A percentile compares a stretch with the other conserved stretches of the same genome.
phyloP scores from a whole-genome alignment of 1,140 invertebrate genomes.

The Rhysida immarginata region DNA sequence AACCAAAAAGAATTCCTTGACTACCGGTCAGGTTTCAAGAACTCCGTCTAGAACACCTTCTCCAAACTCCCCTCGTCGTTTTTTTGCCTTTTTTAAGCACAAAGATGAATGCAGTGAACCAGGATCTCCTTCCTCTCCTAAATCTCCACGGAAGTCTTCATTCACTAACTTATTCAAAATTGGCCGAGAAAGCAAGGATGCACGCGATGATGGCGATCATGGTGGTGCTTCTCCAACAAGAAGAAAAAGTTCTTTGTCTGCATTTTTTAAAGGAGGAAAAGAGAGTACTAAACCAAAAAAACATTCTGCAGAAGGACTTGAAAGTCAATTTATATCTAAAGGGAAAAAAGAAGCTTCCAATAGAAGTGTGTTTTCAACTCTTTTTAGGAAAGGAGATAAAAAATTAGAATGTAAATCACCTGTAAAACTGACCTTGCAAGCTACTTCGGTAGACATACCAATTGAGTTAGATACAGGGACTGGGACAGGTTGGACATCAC shows the following conservation, averaged over 20 bases:
- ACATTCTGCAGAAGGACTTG: constrained; percentile 26
- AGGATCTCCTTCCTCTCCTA: constrained; percentile 36
- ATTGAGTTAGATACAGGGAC: neutral
- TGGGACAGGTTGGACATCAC: constrained; percentile 3
- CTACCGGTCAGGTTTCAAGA: neutral
- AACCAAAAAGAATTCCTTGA: neutral
- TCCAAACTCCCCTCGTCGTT: neutral
- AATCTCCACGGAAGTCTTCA: constrained; percentile 55
- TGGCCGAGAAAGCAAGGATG: too few species aligned
- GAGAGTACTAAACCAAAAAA: constrained; percentile 28
- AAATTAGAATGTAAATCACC: constrained; percentile 17
- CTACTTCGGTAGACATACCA: constrained; percentile 4
- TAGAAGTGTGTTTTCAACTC: constrained; percentile 34
- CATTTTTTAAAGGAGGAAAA: constrained; percentile 20
- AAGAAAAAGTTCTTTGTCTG: neutral
- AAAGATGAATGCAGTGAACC: neutral
- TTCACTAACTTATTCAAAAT: constrained; percentile 58
- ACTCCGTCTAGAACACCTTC: constrained; percentile 7
- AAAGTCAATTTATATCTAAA: constrained; percentile 10
- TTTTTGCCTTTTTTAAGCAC: constrained; percentile 8
- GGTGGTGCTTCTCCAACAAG: neutral
- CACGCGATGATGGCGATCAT: constrained; percentile 16
- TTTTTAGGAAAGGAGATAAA: constrained; percentile 35
- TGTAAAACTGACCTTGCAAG: neutral
- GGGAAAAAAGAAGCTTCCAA: constrained; percentile 34